phyloP scores from a whole-genome alignment of 2,113 vertebrate genomes.

The Spea multiplicata region DNA sequence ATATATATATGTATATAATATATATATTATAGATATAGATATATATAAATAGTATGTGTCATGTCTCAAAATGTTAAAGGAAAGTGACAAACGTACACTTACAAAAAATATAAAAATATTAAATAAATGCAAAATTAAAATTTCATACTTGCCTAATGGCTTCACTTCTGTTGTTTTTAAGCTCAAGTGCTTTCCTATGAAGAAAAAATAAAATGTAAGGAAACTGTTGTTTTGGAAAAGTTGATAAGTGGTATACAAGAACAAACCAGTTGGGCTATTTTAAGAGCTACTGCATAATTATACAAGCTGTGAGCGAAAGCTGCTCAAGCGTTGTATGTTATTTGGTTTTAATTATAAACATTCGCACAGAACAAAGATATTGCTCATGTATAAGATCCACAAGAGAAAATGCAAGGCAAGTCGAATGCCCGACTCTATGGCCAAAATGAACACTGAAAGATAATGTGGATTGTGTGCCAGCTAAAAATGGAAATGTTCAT shows the following conservation, averaged over 20 bases:
- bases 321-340: slow-evolving; percentile 20
- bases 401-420: slow-evolving; percentile 19
- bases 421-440: slow-evolving; percentile 1
- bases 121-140: too few relatives aligned
- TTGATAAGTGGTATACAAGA: background rate
- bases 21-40: too few relatives aligned
- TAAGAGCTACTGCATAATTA: slow-evolving; percentile 11
- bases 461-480: slow-evolving; percentile 17
- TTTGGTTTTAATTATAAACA: slow-evolving; percentile 29
- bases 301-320: slow-evolving; percentile 24
- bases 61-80: too few relatives aligned
- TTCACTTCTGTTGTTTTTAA: too few relatives aligned
- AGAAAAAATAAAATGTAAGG: background rate
- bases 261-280: background rate
- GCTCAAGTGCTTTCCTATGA: background rate
- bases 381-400: slow-evolving; percentile 25
- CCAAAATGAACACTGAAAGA: slow-evolving; percentile 14
- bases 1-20: too few relatives aligned
- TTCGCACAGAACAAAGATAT: slow-evolving; percentile 14
- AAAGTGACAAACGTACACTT: too few relatives aligned
- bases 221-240: background rate
- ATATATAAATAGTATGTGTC: too few relatives aligned
- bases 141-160: too few relatives aligned
- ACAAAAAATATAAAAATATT: too few relatives aligned
- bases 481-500: slow-evolving; percentile 4